These are phyloP conservation scores for Leptopilina myrica DNA, from an alignment of 2,888 invertebrate genomes.

Conservation along the genomic window DNA sequence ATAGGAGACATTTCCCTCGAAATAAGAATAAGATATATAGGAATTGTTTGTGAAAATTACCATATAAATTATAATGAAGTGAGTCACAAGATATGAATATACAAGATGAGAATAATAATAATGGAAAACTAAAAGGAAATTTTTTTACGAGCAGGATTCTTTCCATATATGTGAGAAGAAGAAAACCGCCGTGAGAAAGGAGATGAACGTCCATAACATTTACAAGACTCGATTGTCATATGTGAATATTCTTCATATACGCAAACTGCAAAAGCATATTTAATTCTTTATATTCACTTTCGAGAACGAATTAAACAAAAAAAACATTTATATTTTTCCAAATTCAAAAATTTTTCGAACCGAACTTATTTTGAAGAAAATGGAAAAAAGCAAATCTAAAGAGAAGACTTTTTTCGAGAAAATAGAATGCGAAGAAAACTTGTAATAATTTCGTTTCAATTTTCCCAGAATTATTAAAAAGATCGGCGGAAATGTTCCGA, in stretches of 20 bases:
- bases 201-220: slow-evolving; percentile 25
- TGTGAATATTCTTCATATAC: slow-evolving; percentile 25
- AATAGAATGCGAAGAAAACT: too few relatives aligned
- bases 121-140: slow-evolving; percentile 8
- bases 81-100: not conserved
- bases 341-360: too few relatives aligned
- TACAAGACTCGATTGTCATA: slow-evolving; percentile 27
- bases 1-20: too few relatives aligned
- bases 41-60: not conserved
- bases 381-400: too few relatives aligned
- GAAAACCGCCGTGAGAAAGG: slow-evolving; percentile 37
- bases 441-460: too few relatives aligned
- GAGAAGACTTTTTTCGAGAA: too few relatives aligned
- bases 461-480: too few relatives aligned
- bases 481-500: too few relatives aligned
- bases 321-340: too few relatives aligned
- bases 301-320: too few relatives aligned
- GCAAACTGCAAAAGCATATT: slow-evolving; percentile 10
- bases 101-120: not conserved
- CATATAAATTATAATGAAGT: not conserved
- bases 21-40: not conserved
- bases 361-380: too few relatives aligned
- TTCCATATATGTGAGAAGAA: slow-evolving; percentile 8
- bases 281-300: too few relatives aligned
- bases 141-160: not conserved